Percentiles rank a stretch among this genome's conserved stretches.
phyloP scores from a whole-genome alignment of 92 coral and sea anemone species.

The Porites evermanni region DNA sequence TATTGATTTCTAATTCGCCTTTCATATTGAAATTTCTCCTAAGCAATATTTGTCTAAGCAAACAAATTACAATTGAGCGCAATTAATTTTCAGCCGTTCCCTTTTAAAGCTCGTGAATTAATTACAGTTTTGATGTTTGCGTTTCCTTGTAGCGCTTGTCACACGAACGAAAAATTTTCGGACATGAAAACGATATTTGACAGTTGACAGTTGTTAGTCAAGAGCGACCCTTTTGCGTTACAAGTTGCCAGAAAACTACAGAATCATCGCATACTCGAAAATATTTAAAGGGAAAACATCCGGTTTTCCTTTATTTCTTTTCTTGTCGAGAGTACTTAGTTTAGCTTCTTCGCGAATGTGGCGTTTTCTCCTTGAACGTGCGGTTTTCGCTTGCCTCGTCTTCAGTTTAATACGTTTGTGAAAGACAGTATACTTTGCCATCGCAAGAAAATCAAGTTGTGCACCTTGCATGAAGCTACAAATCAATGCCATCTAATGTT shows the following conservation, averaged over 20 bases:
- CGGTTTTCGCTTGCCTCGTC: neutral
- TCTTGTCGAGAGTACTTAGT: neutral
- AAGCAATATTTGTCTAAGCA: constrained; percentile 28
- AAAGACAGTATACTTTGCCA: neutral
- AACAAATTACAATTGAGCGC: constrained; percentile 43
- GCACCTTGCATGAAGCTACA: neutral
- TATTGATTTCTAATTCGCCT: constrained; percentile 12
- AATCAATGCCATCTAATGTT: neutral
- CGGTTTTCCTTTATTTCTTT: constrained; percentile 4
- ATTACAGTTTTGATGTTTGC: constrained; percentile 1
- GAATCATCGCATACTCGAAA: neutral
- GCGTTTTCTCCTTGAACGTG: neutral
- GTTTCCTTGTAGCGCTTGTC: neutral
- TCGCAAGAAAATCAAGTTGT: neutral
- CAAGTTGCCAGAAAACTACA: neutral
- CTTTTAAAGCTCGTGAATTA: constrained; percentile 31
- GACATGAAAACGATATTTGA: neutral
- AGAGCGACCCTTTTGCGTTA: too few species aligned
- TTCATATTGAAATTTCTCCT: constrained; percentile 45
- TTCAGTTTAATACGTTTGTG: neutral
- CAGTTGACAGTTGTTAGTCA: neutral
- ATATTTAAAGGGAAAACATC: neutral
- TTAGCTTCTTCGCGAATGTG: neutral
- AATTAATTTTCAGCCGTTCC: constrained; percentile 24
- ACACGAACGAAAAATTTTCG: neutral